Evolutionary conservation across 2,113 vertebrate species (phyloP), one percentile per base, ranked within the genome.

Genomic region (Tyto alba): DNA sequence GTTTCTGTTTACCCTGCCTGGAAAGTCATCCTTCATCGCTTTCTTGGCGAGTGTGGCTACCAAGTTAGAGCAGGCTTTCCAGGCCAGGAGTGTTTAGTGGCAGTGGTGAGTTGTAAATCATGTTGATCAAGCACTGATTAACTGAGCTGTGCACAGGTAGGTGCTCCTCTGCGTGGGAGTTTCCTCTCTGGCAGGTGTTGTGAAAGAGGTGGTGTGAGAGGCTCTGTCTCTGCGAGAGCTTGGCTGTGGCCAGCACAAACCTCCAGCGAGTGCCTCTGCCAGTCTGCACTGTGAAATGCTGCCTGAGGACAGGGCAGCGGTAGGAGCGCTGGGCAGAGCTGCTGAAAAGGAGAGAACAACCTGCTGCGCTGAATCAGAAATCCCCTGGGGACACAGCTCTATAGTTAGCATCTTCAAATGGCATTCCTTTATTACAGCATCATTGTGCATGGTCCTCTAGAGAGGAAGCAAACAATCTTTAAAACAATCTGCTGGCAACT

Each of bases 401-500:
- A 10, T 40, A 74, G 63, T 90, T 85, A 63, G 85, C 67, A 48
- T 80, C 84, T 53, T 87, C 79, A 41, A 36, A 50, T 53, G 79
- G 76, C 76, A 20, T 93, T 89, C 73, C 64, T 95, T 50, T 73
- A 41, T 88, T 89, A 18, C 21, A 0, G 94, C 85, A 76, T 90
- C 71, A 47, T 36, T 82, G 88, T 83, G 43, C 60, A 1, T 4
- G 2, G 53, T 16, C 80, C 95, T 91, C 87, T 59, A 17, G 94
- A 79, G 89, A 74, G 94, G 91, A 87, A 87, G 66, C 80, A 59
- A 79, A 55, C 0, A 0, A n/a, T 62, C 89, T 89, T 80, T 75
- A 40, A 76, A 79, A 82, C 91, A 89, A 89, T 95, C 92, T 83
- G 32, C 73, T 87, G 80, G 90, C 93, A 92, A 3, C 75, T 60